Evolutionary conservation across 1,140 invertebrate genomes (phyloP).

Genomic region (Hypsibius dujardini): DNA sequence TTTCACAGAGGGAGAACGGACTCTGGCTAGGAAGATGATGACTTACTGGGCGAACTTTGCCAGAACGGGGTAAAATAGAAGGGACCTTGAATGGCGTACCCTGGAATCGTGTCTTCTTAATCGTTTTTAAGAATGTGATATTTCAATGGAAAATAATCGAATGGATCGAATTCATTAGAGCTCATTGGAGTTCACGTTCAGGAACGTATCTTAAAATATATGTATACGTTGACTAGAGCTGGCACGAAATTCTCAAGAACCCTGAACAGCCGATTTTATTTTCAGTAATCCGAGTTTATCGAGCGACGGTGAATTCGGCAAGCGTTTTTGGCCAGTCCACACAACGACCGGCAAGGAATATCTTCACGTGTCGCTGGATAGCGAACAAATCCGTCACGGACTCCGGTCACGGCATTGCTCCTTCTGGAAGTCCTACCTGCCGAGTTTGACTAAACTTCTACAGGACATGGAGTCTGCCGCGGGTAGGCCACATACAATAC

Average conservation of each 20-base stretch:
- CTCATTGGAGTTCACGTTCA: too few species aligned
- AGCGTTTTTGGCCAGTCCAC: constrained; percentile 64
- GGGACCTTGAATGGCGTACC: too few species aligned
- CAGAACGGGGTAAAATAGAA: constrained; percentile 63
- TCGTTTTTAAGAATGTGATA: background rate
- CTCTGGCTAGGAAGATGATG: constrained; percentile 76
- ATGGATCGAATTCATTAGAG: too few species aligned
- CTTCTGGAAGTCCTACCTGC: constrained; percentile 87
- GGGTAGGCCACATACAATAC: background rate
- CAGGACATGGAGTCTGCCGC: background rate
- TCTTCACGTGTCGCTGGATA: constrained; percentile 55
- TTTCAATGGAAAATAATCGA: too few species aligned
- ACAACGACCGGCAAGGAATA: constrained; percentile 62
- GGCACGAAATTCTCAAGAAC: background rate
- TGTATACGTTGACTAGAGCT: too few species aligned
- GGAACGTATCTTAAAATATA: too few species aligned
- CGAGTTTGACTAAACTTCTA: constrained; percentile 28
- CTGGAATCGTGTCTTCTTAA: too few species aligned
- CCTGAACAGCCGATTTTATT: constrained; percentile 17
- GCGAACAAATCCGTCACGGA: constrained; percentile 57
- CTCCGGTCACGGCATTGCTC: constrained; percentile 73
- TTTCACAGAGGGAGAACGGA: constrained; percentile 71
- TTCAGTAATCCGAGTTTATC: constrained; percentile 59
- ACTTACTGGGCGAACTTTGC: constrained; percentile 91
- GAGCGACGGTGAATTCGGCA: constrained; percentile 42